Percentiles rank a stretch among this genome's conserved stretches.
phyloP scores from a whole-genome alignment of 2,797 vertebrate genomes.

The Chaetodon trifasciatus region DNA sequence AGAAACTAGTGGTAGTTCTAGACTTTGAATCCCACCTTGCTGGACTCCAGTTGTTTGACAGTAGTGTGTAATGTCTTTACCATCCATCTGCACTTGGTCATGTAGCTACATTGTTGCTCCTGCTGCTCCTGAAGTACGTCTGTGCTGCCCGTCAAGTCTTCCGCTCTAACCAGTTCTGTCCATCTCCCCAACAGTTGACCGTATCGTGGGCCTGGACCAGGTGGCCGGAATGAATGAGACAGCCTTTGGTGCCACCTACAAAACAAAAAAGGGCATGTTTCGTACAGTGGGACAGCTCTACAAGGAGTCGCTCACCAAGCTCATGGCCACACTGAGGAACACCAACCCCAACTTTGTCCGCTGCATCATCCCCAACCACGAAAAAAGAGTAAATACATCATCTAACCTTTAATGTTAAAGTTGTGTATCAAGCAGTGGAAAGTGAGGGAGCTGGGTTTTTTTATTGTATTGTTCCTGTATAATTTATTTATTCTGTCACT shows the following conservation, averaged over 20 bases:
- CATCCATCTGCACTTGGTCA: constrained; percentile 64
- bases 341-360: constrained; percentile 99
- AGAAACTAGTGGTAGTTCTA: constrained; percentile 33
- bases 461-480: background rate
- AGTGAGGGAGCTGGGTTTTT: background rate
- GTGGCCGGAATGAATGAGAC: constrained; percentile 98
- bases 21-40: constrained; percentile 29
- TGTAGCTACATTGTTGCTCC: constrained; percentile 46
- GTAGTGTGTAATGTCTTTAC: constrained; percentile 41
- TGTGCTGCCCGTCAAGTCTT: background rate
- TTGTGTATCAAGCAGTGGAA: background rate
- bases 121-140: constrained; percentile 11
- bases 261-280: constrained; percentile 99
- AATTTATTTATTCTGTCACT: background rate
- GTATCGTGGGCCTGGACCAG: constrained; percentile 97
- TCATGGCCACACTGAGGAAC: constrained; percentile 98
- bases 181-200: constrained; percentile 88
- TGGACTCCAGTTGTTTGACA: constrained; percentile 45
- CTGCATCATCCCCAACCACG: constrained; percentile 99
- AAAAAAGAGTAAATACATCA: constrained; percentile 89
- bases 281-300: constrained; percentile 98
- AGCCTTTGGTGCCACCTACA: constrained; percentile 94
- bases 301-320: constrained; percentile 96
- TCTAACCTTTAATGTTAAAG: background rate
- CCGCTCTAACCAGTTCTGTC: constrained; percentile 27